Conservation (phyloP, 2,797 vertebrate genomes). For the Chelon labrosus region DNA sequence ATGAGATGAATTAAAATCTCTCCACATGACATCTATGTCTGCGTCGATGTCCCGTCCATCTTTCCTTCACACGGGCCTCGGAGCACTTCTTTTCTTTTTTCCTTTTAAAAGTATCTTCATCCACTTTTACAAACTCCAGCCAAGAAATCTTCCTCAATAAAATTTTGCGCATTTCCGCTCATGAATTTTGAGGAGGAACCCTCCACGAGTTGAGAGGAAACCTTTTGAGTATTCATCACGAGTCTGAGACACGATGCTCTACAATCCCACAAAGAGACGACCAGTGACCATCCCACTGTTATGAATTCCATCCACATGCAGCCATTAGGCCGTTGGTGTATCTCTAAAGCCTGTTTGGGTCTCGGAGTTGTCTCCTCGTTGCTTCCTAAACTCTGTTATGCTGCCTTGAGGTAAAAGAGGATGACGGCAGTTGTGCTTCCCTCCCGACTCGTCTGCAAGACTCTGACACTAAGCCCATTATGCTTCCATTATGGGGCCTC, state of each 20-base stretch:
- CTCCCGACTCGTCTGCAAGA: constrained; percentile 77
- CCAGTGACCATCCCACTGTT: constrained; percentile 61
- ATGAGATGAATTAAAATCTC: constrained; percentile 58
- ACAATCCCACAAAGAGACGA: constrained; percentile 76
- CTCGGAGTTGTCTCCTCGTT: constrained; percentile 71
- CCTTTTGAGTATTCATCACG: constrained; percentile 72
- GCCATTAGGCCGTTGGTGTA: constrained; percentile 76
- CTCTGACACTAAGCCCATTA: constrained; percentile 89
- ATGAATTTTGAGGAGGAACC: constrained; percentile 54
- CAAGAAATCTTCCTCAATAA: constrained; percentile 25
- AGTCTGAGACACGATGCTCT: constrained; percentile 64
- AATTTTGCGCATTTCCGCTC: constrained; percentile 31
- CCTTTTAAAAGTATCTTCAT: constrained; percentile 28
- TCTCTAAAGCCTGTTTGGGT: constrained; percentile 80
- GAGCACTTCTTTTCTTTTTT: constrained; percentile 7
- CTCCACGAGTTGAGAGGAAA: constrained; percentile 42
- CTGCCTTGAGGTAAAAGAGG: constrained; percentile 75
- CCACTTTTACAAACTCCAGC: constrained; percentile 44
- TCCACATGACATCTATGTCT: constrained; percentile 35
- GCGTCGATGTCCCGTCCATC: constrained; percentile 28
- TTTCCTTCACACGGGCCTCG: constrained; percentile 9
- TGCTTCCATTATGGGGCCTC: constrained; percentile 87
- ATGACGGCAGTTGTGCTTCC: constrained; percentile 76
- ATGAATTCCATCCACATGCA: constrained; percentile 76
- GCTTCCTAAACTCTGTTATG: constrained; percentile 78